phyloP scores from a whole-genome alignment of 2,113 vertebrate genomes.

The Rhea americana region DNA sequence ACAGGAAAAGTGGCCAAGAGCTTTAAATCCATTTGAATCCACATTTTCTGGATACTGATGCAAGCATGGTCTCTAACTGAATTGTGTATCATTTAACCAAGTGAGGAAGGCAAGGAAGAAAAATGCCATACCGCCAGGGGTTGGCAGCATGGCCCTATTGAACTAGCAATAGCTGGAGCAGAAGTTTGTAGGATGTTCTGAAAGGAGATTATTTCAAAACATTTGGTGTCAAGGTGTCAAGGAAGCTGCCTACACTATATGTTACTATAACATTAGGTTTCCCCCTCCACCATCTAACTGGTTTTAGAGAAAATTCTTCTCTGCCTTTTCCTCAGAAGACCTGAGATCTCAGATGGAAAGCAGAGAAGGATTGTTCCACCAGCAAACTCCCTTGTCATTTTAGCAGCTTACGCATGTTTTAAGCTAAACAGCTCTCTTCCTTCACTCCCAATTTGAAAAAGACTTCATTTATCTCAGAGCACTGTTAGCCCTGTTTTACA shows the following conservation, averaged over 20 bases:
- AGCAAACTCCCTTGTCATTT: neutral
- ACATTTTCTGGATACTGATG: neutral
- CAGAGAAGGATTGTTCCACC: neutral
- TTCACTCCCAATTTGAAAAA: neutral
- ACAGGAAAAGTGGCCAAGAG: neutral
- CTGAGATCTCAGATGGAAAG: neutral
- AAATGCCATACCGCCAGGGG: neutral
- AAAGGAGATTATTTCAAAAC: neutral
- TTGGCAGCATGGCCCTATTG: neutral
- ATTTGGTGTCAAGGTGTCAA: fast-evolving
- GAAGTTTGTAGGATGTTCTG: neutral
- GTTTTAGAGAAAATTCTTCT: neutral
- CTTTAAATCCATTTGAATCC: neutral
- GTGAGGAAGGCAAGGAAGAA: neutral
- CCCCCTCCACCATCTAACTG: neutral
- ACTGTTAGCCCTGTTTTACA: neutral
- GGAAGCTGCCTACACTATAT: neutral
- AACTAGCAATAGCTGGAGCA: neutral
- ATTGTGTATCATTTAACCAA: neutral
- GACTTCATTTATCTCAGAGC: neutral
- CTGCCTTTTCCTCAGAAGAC: neutral
- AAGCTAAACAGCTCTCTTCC: neutral
- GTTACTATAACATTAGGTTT: neutral
- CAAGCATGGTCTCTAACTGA: neutral
- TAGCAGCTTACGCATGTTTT: neutral